Base-by-base conservation (phyloP, 1,140 invertebrate genomes). In the Drosophila willistoni region DNA sequence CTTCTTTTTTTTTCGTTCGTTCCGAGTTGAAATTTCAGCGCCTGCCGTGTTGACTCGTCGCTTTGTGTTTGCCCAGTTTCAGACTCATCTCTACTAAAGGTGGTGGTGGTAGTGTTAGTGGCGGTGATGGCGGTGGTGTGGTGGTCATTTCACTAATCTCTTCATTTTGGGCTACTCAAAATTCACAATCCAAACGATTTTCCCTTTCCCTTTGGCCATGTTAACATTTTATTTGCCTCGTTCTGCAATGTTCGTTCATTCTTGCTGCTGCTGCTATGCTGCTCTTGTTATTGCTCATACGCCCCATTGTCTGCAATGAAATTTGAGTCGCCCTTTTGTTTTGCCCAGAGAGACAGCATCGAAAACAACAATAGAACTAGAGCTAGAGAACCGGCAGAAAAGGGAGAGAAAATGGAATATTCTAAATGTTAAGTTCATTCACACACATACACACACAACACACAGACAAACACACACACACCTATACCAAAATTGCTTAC, bases 101-200 rank as follows among this genome's bases (percentile, higher is more conserved):
- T 51, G 44, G 44, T 14, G 14, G 44, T 10, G 19, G 44, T 19
- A n/a, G 44, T 19, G 44, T 2, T 17, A 7, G 13, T 51, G 44
- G 44, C 12, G 44, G 44, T 22, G 44, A 3, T 51, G 17, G 36
- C 12, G 36, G 36, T 39, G 36, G 36, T 39, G 36, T 47, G 66
- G 60, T 76, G 83, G 79, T 68, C 79, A 89, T 87, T 87, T 83
- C 80, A 87, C 86, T 87, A 87, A 87, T 87, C 83, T 87, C 84
- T 87, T 87, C 84, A 87, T 87, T 87, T 80, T 66, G 62, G 64
- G 59, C 68, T 51, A 62, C 64, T 62, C 34, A 39, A 41, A 22
- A 62, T 62, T 47, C 55, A 41, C 29, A 39, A 51, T 47, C 75
- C 75, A 71, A 85, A 78, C 63, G 77, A 74, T 76, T 73, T 79